Conservation (phyloP, 2,113 vertebrate species). For the Oncorhynchus keta region DNA sequence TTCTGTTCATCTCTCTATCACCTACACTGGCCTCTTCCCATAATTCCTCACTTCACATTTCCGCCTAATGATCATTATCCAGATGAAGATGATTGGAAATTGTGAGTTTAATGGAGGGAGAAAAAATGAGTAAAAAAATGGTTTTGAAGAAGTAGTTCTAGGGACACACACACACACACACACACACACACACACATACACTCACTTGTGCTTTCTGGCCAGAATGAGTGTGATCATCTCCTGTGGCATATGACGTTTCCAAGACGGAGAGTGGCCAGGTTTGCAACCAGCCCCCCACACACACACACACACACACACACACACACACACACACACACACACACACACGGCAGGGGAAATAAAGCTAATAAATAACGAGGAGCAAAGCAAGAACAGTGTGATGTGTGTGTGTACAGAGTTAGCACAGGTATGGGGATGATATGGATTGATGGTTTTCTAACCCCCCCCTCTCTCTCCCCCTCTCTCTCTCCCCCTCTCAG, state of each 20-base stretch:
- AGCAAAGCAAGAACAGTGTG: neutral
- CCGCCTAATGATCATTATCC: neutral
- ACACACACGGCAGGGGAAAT: neutral
- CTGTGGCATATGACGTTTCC: neutral
- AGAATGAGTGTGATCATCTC: neutral
- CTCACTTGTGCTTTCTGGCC: neutral
- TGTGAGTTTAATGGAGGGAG: no score
- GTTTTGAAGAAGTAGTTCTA: no score
- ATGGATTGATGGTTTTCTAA: neutral
- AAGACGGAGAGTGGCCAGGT: neutral
- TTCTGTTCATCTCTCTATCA: neutral
- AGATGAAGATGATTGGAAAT: no score
- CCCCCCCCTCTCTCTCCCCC: no score
- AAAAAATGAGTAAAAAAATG: no score
- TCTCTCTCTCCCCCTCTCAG: neutral
- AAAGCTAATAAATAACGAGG: neutral
- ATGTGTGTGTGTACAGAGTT: no score
- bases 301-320: neutral
- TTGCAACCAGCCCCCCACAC: neutral
- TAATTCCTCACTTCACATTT: neutral
- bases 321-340: neutral
- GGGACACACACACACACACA: neutral
- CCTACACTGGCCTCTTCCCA: neutral
- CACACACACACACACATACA: neutral
- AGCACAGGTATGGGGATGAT: no score